phyloP scores from a whole-genome alignment of 92 coral and sea anemone genomes.

The Actinostola sp. region DNA sequence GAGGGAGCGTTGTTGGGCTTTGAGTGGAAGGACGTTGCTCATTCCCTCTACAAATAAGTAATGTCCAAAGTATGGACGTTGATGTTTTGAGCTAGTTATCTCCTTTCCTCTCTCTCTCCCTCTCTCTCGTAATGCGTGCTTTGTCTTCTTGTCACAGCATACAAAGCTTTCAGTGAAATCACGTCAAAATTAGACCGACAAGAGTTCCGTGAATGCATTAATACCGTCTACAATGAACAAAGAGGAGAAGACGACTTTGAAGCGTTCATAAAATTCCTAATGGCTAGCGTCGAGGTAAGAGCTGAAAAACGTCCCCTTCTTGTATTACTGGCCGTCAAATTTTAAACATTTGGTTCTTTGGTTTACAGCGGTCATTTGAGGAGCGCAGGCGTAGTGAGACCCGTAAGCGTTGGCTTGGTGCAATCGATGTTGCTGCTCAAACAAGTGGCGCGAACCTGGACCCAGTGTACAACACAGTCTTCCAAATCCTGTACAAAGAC shows the following conservation, averaged over 20 bases:
- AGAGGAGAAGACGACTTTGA: constrained; percentile 83
- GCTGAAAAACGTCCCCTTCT: no score
- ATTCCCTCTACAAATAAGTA: no score
- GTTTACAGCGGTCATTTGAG: constrained; percentile 92
- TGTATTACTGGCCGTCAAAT: neutral
- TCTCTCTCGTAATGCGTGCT: neutral
- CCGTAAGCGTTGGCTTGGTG: constrained; percentile 84
- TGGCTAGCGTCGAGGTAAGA: constrained; percentile 89
- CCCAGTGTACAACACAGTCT: constrained; percentile 92
- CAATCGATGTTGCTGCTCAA: constrained; percentile 93
- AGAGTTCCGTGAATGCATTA: constrained; percentile 83
- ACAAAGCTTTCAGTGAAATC: constrained; percentile 54
- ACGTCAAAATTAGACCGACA: constrained; percentile 60
- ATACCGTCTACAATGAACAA: constrained; percentile 46
- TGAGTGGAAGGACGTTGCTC: no score
- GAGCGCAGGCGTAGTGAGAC: constrained; percentile 99
- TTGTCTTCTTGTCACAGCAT: constrained; percentile 44
- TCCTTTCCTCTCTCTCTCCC: no score
- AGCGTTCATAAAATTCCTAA: constrained; percentile 73
- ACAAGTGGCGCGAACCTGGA: constrained; percentile 93
- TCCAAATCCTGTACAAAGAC: constrained; percentile 84
- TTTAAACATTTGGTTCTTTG: no score
- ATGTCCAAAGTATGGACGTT: no score
- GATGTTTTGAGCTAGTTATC: no score
- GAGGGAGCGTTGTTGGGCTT: no score